phyloP scores from a whole-genome alignment of 2,113 vertebrate genomes.

The Syngnathus typhle region DNA sequence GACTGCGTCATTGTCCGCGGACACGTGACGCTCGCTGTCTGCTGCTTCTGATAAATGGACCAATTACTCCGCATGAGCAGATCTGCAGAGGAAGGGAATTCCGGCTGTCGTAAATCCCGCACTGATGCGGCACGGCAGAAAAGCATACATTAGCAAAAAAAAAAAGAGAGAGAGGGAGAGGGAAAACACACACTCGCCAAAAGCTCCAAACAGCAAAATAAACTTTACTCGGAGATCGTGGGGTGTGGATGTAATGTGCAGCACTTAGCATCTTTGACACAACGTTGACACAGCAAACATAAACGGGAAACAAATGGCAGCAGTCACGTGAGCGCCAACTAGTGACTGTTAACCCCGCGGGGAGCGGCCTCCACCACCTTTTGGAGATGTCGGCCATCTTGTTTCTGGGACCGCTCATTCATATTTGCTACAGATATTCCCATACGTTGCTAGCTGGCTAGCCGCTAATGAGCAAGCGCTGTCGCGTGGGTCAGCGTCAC shows the following conservation, averaged over 20 bases:
- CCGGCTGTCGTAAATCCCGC: constrained; percentile 51
- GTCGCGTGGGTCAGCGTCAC: constrained; percentile 3
- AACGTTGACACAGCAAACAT: background rate
- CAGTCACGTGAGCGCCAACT: constrained; percentile 12
- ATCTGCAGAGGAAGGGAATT: constrained; percentile 60
- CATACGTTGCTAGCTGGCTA: too few species aligned
- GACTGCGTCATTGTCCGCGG: constrained; percentile 33
- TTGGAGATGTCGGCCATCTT: too few species aligned
- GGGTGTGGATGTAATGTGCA: background rate
- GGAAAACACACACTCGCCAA: background rate
- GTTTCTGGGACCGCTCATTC: too few species aligned
- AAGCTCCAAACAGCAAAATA: background rate
- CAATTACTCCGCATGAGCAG: constrained; percentile 57
- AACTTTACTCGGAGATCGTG: background rate
- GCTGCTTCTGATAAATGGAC: constrained; percentile 57
- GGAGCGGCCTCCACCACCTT: background rate
- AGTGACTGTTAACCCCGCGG: background rate
- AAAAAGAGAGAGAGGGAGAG: background rate
- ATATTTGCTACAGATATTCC: too few species aligned
- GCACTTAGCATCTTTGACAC: background rate
- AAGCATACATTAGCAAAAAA: background rate
- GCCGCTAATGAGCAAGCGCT: background rate
- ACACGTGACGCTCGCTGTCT: constrained; percentile 38
- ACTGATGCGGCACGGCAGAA: constrained; percentile 1
- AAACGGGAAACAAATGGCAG: background rate